Conservation (phyloP, 2,797 vertebrate species). For the Sebastes oblongus region DNA sequence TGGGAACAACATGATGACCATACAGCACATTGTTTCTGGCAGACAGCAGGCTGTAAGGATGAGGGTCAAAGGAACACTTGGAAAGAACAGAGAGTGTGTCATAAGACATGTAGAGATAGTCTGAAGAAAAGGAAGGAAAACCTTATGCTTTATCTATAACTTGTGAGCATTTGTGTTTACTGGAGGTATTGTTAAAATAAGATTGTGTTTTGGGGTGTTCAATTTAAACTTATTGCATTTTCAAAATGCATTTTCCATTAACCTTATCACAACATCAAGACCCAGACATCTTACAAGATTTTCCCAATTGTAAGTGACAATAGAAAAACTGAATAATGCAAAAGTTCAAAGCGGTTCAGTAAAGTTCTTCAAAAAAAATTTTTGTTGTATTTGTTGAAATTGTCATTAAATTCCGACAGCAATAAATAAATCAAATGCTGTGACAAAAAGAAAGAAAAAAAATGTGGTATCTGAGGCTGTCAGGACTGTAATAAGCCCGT, state of each 20-base stretch:
- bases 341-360: neutral
- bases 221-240: neutral
- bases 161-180: neutral
- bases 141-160: neutral
- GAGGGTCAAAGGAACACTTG: slow-evolving; percentile 27
- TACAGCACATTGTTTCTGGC: slow-evolving; percentile 38
- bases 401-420: neutral
- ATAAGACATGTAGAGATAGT: slow-evolving; percentile 4
- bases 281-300: neutral
- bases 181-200: neutral
- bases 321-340: neutral
- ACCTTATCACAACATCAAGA: neutral
- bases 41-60: slow-evolving; percentile 42
- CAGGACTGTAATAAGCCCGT: neutral
- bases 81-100: slow-evolving; percentile 40
- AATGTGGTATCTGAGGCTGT: no score
- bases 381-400: neutral
- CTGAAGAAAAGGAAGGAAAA: neutral
- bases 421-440: neutral
- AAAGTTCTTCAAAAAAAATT: neutral
- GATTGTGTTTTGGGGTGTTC: neutral
- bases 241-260: neutral
- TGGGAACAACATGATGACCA: slow-evolving; percentile 31
- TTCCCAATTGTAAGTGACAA: neutral
- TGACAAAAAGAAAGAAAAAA: neutral